Evolutionary conservation across 2,797 vertebrate species (phyloP), one percentile per base, ranked within the genome.

Genomic region (Natrix natrix): DNA sequence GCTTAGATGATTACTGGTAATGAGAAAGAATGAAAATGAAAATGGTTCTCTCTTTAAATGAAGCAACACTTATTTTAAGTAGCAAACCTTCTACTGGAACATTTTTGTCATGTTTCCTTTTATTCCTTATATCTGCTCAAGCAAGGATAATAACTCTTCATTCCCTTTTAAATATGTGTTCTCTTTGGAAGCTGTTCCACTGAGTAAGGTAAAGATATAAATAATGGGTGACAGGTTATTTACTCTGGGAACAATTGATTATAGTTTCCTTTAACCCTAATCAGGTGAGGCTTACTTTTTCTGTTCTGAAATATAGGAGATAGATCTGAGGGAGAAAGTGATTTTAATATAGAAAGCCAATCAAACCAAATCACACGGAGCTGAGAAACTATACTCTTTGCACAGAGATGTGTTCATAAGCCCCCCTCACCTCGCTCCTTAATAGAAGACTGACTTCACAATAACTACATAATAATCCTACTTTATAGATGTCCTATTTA

Each of bases 291-390:
- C 43, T 74, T 86, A 43, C 10, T 90, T 32, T 12, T 88, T 87
- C 66, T 57, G 26, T 90, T 90, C 60, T 86, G 24, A 55, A 94
- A 91, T 95, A 90, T 66, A 92, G 22, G 7, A 89, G 6, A 17
- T 52, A 93, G 60, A 17, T 91, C 52, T 5, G 26, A 1, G 22
- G 88, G 26, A 92, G 54, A 43, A 48, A 32, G 4, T 91, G 37
- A 66, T 55, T 59, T 69, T 26, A 11, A 32, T 59, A 26, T 32
- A 74, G 55, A 43, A 32, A 59, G 5, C 28, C 86, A 93, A 88
- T 63, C 86, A 93, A 91, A 93, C 61, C 57, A 43, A 24, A 43
- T 87, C 88, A 87, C 17, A 17, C 5, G 16, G 55, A 59, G 32
- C 37, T 54, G 14, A 91, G 17, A 32, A 37, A 26, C 1, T 63